Evolutionary conservation across 1,140 invertebrate species (phyloP).

Genomic region (Caerostris darwini): DNA sequence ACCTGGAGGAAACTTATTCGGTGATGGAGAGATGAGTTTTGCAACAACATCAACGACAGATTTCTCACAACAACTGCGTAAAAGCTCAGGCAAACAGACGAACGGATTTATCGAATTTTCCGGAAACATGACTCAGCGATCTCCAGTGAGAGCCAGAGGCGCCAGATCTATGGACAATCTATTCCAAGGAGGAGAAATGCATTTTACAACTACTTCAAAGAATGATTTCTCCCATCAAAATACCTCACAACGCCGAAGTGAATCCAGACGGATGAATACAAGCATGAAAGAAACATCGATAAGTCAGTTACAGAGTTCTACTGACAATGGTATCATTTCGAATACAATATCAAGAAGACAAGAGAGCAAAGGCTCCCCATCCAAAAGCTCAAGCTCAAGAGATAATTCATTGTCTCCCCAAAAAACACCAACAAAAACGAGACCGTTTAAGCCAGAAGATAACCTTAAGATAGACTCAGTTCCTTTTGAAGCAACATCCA

Average conservation of each 20-base stretch:
- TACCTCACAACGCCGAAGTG: background rate
- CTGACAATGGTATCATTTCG: background rate
- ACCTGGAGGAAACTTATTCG: conserved; percentile 3
- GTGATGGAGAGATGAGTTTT: conserved; percentile 36
- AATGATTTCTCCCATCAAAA: conserved; percentile 1
- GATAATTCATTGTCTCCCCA: conserved; percentile 1
- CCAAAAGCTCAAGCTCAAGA: background rate
- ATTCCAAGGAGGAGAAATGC: conserved; percentile 16
- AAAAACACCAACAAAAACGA: background rate
- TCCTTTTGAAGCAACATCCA: conserved; percentile 63
- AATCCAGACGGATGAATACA: background rate
- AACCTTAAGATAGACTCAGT: conserved; percentile 55
- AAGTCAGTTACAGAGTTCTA: background rate
- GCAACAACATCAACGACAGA: conserved; percentile 29
- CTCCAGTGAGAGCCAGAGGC: background rate
- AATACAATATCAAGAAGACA: background rate
- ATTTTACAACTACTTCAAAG: conserved; percentile 32
- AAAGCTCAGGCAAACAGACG: no score
- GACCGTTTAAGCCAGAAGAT: conserved; percentile 56
- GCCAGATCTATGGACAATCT: conserved; percentile 1
- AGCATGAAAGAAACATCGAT: background rate
- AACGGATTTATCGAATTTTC: no score
- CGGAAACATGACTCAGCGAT: no score
- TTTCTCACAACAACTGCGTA: background rate
- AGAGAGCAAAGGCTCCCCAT: background rate